Conservation (phyloP, 2,888 invertebrate genomes). For the Acronicta aceris region DNA sequence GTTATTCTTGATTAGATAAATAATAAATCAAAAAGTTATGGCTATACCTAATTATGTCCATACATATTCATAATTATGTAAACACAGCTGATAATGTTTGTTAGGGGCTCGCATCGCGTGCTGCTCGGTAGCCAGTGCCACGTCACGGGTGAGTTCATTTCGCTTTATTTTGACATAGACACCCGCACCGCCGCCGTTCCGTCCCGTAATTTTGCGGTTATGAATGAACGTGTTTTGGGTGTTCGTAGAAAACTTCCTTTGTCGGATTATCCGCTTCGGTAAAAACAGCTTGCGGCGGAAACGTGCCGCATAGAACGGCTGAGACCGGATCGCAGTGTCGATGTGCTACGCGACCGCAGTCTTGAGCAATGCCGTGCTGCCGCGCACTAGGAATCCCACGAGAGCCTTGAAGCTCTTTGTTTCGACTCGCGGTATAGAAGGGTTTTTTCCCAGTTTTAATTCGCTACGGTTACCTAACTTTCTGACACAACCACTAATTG, state of each 20-base stretch:
- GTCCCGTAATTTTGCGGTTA: conserved; percentile 71
- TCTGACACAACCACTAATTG: conserved; percentile 69
- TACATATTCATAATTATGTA: conserved; percentile 29
- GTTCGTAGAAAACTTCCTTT: conserved; percentile 75
- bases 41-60: conserved; percentile 34
- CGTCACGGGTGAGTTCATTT: conserved; percentile 67
- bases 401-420: conserved; percentile 79
- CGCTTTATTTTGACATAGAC: conserved; percentile 71
- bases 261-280: conserved; percentile 65
- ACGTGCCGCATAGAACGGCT: conserved; percentile 68
- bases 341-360: conserved; percentile 73
- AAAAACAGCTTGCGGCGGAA: conserved; percentile 66
- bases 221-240: conserved; percentile 78
- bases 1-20: conserved; percentile 47
- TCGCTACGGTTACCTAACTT: conserved; percentile 59
- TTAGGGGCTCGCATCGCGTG: conserved; percentile 39
- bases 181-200: conserved; percentile 63
- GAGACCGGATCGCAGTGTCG: conserved; percentile 47
- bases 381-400: conserved; percentile 68
- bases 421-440: conserved; percentile 69
- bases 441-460: conserved; percentile 67
- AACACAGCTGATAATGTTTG: conserved; percentile 50
- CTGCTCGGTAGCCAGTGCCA: conserved; percentile 29
- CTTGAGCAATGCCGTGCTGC: conserved; percentile 70
- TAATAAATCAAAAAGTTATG: conserved; percentile 31